These are phyloP conservation scores for Brachionus rubens DNA, from an alignment of 1,140 invertebrate species.

Conservation along the genomic window DNA sequence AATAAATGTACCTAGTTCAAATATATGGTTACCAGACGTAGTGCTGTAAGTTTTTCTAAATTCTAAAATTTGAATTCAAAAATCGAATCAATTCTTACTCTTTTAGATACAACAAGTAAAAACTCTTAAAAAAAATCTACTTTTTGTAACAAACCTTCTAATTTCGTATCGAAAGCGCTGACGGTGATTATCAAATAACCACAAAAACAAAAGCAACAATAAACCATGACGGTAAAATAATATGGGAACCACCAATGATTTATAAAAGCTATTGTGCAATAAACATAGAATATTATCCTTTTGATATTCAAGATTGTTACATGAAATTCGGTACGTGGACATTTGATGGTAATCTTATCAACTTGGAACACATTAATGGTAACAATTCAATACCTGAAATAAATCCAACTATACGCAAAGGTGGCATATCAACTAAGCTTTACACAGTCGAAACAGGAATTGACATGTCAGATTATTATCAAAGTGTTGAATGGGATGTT, in stretches of 20 bases:
- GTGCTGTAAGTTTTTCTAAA: constrained; percentile 58
- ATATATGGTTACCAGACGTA: constrained; percentile 50
- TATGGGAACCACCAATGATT: constrained; percentile 95
- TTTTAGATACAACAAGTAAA: constrained; percentile 46
- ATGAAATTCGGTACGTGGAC: constrained; percentile 97
- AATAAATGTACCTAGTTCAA: constrained; percentile 48
- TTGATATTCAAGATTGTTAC: constrained; percentile 87
- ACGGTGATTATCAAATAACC: constrained; percentile 64
- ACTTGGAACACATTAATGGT: constrained; percentile 58
- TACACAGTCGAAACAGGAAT: constrained; percentile 47
- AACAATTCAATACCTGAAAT: constrained; percentile 31
- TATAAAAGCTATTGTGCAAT: constrained; percentile 97
- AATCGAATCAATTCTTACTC: too few species aligned
- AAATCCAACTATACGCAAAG: not conserved
- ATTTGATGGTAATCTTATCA: constrained; percentile 92
- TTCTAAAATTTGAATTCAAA: too few species aligned
- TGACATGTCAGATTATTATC: constrained; percentile 47
- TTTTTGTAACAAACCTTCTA: not conserved
- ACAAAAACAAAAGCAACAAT: constrained; percentile 64
- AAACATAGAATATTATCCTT: constrained; percentile 83
- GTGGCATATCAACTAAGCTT: constrained; percentile 26
- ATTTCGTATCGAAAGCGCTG: constrained; percentile 56
- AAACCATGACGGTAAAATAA: constrained; percentile 81
- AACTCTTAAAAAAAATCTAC: not conserved
- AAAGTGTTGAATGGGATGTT: constrained; percentile 51